Evolutionary conservation across 2,888 invertebrate species (phyloP), one percentile per base, ranked within the genome.

Genomic region (Cremastobaeus sp.): DNA sequence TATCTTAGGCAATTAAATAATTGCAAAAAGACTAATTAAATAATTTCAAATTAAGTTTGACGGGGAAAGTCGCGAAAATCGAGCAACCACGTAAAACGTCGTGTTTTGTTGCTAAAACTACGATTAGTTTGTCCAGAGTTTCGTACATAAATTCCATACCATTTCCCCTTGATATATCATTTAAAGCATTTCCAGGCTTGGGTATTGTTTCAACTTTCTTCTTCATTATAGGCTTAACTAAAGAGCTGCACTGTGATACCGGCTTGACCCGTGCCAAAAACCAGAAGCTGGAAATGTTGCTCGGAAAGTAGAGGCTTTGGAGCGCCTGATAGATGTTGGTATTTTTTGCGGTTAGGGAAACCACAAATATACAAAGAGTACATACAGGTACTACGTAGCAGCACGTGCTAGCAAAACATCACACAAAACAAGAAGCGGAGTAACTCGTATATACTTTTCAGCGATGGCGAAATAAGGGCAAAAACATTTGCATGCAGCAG

Each of bases 331-430:
- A 55, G 72, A 73, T 48, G 66, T 55, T 62, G 37, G 74, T 77
- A 78, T 79, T 83, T 82, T 83, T 83, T 81, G 79, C 78, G 72
- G 71, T 77, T 79, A 77, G 62, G 68, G 79, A 81, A 81, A 83
- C 82, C 82, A 80, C 81, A 80, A 82, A 79, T 76, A 78, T 79
- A 83, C 82, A 83, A 83, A 83, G 80, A 80, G 79, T 65, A 62
- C 8, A 37, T 48, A 34, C 18, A 62, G 47, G 54, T 62, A 73
- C 32, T 62, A 73, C 32, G 43, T 32, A 41, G 39, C 50, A 45
- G 37, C 57, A 52, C 47, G 64, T 50, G 62, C 57, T 35, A 37
- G 47, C 34, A 43, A 62, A 68, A 74, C 59, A 68, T 48, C 35
- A 18, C 20, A 21, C 28, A n/a, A 52, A 60, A 62, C 55, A 39